phyloP scores from a whole-genome alignment of 2,797 vertebrate genomes.

The Melanogrammus aeglefinus region DNA sequence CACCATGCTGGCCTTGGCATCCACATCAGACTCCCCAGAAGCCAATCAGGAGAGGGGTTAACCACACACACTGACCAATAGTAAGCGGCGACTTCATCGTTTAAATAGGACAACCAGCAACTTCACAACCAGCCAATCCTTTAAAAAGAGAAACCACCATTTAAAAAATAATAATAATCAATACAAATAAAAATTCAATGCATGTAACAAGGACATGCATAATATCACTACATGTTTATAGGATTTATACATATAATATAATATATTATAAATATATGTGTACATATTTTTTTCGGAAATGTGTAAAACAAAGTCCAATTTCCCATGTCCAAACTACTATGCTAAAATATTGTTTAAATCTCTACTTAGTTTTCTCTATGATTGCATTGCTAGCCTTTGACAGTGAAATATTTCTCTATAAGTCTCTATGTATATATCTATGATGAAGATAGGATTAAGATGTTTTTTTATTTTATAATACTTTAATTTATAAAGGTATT shows the following conservation, averaged over 20 bases:
- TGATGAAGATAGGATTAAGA: background rate
- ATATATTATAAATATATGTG: no score
- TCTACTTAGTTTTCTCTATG: background rate
- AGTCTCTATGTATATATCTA: background rate
- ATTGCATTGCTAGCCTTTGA: background rate
- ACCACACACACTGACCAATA: conserved; percentile 14
- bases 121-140: no score
- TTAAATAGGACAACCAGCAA: background rate
- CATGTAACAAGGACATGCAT: no score
- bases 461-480: no score
- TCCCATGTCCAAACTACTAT: background rate
- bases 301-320: background rate
- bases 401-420: background rate
- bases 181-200: no score
- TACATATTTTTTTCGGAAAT: background rate
- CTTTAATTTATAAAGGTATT: background rate
- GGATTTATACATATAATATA: no score
- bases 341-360: background rate
- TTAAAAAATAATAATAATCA: background rate
- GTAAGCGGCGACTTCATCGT: background rate
- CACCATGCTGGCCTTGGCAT: conserved; percentile 74
- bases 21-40: conserved; percentile 23
- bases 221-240: background rate
- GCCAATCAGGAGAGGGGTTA: conserved; percentile 22
- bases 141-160: background rate